Percentiles rank a stretch among this genome's conserved stretches.
Conservation (phyloP, 2,113 vertebrate genomes). For the Dissostichus mawsoni region DNA sequence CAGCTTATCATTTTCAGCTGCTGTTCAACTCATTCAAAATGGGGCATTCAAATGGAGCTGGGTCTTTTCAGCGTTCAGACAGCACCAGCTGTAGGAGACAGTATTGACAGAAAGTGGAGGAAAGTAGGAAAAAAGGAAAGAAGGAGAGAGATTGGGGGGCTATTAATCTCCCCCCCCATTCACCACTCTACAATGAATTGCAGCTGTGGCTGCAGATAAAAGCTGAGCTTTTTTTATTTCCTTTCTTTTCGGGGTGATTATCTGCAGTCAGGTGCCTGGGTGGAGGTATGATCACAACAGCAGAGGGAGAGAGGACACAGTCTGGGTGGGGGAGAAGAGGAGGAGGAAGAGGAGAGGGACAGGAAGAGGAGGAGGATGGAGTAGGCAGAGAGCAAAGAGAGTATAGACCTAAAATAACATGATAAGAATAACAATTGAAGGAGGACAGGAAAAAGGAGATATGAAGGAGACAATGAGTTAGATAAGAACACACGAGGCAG, state of each 20-base stretch:
- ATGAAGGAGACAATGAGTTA: not conserved
- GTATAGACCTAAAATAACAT: slow-evolving; percentile 1
- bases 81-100: slow-evolving; percentile 69
- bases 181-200: slow-evolving; percentile 79
- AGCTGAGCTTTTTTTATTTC: slow-evolving; percentile 60
- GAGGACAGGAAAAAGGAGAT: slow-evolving; percentile 11
- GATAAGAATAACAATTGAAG: not conserved
- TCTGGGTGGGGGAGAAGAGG: not conserved
- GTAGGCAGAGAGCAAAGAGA: not conserved
- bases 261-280: slow-evolving; percentile 73
- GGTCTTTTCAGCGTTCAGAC: slow-evolving; percentile 65
- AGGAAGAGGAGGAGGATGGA: not conserved
- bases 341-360: slow-evolving; percentile 7
- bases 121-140: slow-evolving; percentile 23
- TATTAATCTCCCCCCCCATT: slow-evolving; percentile 75
- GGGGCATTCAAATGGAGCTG: slow-evolving; percentile 54
- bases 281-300: slow-evolving; percentile 76
- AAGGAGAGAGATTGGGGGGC: slow-evolving; percentile 20
- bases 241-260: slow-evolving; percentile 74
- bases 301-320: slow-evolving; percentile 39
- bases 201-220: slow-evolving; percentile 85
- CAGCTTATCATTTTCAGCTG: slow-evolving; percentile 45
- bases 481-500: not conserved
- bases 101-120: slow-evolving; percentile 61
- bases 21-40: slow-evolving; percentile 50